phyloP scores from a whole-genome alignment of 2,888 invertebrate genomes.

The Lasioglossum oenotherae region DNA sequence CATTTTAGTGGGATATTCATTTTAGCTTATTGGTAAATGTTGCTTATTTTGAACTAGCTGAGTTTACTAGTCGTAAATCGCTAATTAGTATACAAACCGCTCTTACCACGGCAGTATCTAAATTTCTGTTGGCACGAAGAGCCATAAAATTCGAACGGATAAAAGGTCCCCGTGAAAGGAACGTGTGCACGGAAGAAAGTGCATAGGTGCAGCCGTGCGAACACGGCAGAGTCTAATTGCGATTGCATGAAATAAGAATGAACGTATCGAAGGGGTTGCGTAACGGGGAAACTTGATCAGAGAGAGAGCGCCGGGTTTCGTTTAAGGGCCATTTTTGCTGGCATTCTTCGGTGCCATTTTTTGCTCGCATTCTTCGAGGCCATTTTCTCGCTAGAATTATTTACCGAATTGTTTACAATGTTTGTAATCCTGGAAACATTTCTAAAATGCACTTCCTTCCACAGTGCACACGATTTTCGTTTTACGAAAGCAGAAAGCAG shows the following conservation, averaged over 20 bases:
- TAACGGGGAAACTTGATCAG: not conserved
- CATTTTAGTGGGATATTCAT: not conserved
- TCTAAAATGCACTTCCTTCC: too few species aligned
- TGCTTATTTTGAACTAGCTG: not conserved
- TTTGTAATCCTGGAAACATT: too few species aligned
- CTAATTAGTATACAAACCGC: not conserved
- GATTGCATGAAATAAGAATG: conserved; percentile 3
- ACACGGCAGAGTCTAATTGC: conserved; percentile 15
- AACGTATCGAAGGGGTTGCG: not conserved
- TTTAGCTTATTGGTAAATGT: not conserved
- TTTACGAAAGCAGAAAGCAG: too few species aligned
- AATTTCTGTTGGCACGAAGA: not conserved
- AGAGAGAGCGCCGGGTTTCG: not conserved
- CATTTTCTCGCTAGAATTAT: not conserved
- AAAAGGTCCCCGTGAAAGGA: not conserved
- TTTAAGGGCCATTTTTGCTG: not conserved
- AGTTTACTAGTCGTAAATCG: not conserved
- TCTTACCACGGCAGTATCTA: not conserved
- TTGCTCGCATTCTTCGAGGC: not conserved
- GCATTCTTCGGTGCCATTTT: not conserved
- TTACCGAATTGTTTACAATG: too few species aligned
- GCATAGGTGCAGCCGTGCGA: conserved; percentile 6
- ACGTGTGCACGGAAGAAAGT: not conserved
- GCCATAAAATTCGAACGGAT: not conserved
- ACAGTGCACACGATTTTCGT: too few species aligned